Evolutionary conservation across 2,113 vertebrate species (phyloP).

Genomic region (Candoia aspera): DNA sequence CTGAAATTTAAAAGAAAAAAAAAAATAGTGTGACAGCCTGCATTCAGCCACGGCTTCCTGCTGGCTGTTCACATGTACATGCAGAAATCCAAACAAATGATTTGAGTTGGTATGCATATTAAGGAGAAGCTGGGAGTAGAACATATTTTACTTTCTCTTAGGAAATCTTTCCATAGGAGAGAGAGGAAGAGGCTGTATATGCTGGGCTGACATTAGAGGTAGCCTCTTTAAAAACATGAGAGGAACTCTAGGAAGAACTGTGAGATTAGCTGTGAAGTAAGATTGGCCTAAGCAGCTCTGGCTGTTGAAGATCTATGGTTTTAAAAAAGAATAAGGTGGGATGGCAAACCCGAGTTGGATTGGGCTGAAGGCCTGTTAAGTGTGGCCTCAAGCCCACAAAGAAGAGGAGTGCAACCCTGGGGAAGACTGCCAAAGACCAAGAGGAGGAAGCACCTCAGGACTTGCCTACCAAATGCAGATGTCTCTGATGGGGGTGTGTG

Average conservation of each 20-base stretch:
- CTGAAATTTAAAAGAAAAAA: conserved; percentile 74
- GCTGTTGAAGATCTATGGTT: background rate
- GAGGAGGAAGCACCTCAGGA: background rate
- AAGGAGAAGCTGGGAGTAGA: background rate
- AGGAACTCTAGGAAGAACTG: background rate
- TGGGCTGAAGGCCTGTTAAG: background rate
- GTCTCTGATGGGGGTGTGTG: background rate
- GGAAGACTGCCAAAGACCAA: background rate
- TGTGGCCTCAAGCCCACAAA: background rate
- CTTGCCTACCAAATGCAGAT: background rate
- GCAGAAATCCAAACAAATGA: background rate
- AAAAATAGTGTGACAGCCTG: conserved; percentile 14
- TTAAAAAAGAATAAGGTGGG: background rate
- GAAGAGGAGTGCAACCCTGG: background rate
- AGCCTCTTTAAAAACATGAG: background rate
- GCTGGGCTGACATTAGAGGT: background rate
- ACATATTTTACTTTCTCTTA: background rate
- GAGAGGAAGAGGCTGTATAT: background rate
- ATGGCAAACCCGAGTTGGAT: background rate
- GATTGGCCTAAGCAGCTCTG: background rate
- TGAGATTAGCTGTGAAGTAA: background rate
- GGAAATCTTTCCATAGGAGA: background rate
- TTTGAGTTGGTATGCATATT: background rate
- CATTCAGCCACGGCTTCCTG: background rate
- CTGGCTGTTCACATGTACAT: background rate